These are phyloP conservation scores for Mus caroli DNA, from an alignment of 2,797 vertebrate species.

Conservation along the genomic window DNA sequence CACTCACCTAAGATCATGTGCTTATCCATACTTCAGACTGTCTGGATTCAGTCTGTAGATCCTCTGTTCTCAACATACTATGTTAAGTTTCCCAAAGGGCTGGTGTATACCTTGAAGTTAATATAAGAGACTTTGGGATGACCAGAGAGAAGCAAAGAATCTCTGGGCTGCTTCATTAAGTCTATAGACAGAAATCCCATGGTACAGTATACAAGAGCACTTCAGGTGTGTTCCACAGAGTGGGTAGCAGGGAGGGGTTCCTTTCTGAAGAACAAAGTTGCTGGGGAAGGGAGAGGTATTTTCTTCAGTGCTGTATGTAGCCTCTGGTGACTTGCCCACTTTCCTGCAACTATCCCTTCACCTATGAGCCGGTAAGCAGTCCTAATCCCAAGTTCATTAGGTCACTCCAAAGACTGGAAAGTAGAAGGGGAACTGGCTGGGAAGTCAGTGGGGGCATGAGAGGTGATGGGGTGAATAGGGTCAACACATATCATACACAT, in stretches of 20 bases:
- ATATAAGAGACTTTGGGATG: background rate
- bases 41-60: background rate
- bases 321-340: background rate
- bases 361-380: background rate
- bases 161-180: background rate
- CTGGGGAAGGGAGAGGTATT: background rate
- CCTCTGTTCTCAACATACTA: background rate
- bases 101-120: accelerated
- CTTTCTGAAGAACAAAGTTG: background rate
- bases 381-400: background rate
- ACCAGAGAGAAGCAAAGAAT: background rate
- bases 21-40: background rate
- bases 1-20: accelerated
- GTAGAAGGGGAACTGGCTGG: too few species aligned
- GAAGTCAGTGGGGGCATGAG: background rate
- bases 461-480: background rate
- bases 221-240: background rate
- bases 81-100: background rate
- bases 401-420: background rate
- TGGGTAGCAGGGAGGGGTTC: background rate
- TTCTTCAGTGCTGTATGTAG: background rate
- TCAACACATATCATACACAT: background rate
- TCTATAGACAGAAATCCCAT: background rate
- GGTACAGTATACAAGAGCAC: too few species aligned
- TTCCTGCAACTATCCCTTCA: background rate